Conservation (phyloP, 2,888 invertebrate species). For the Calephelis perditalis region DNA sequence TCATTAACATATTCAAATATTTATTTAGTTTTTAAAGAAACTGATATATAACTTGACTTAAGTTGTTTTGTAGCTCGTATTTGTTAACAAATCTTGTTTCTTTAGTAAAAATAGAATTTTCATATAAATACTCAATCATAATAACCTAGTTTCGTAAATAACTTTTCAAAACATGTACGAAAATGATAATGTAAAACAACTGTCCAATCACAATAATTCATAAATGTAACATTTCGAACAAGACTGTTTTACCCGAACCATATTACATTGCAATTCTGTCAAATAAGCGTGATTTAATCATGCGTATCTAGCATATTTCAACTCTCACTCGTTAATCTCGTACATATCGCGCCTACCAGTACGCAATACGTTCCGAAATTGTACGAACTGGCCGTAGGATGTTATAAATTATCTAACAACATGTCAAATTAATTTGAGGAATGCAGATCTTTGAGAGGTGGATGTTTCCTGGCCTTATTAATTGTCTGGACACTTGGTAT, state of each 20-base stretch:
- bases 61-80: too few species aligned
- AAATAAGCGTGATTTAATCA: conserved; percentile 25
- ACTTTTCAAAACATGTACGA: too few species aligned
- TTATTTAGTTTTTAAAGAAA: too few species aligned
- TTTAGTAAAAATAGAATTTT: neutral
- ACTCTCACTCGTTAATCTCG: conserved; percentile 29
- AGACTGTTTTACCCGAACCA: conserved; percentile 17
- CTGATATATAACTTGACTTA: too few species aligned
- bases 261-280: conserved; percentile 22
- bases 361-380: conserved; percentile 31
- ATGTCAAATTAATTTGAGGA: conserved; percentile 77
- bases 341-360: conserved; percentile 31
- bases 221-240: conserved; percentile 3
- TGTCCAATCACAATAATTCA: conserved; percentile 16
- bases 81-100: too few species aligned
- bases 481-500: conserved; percentile 65
- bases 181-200: conserved; percentile 10
- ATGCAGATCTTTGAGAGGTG: conserved; percentile 57
- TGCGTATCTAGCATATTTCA: conserved; percentile 23
- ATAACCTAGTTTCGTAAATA: too few species aligned
- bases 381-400: conserved; percentile 59
- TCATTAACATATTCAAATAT: too few species aligned
- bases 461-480: conserved; percentile 68
- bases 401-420: conserved; percentile 76
- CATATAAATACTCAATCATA: too few species aligned